Base-by-base conservation (phyloP, 2,113 vertebrate genomes). In the Carassius carassius region DNA sequence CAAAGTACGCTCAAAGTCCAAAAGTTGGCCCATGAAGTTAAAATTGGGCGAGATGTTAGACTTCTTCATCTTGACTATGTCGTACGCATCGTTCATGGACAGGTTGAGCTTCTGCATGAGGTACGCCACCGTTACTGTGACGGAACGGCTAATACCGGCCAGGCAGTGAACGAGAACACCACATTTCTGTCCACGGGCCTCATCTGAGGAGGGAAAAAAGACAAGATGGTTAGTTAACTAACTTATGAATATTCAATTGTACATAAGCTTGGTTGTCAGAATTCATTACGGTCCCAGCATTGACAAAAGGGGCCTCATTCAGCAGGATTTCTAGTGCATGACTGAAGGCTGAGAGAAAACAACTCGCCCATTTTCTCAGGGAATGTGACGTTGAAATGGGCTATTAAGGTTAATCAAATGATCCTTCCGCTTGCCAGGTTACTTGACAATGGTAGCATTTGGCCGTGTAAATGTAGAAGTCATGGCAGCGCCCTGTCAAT, bases 21-120 rank as follows among this genome's bases (percentile, higher is more conserved):
- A 93, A 78, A 99, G 94, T 92, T 99, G 98, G 73, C 98, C 98
- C 98, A 99, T 99, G 95, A 99, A 99, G 93, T 99, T 99, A 91
- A 99, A 99, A 92, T 99, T 99, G 85, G 98, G 98, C 0, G 98
- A 99, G 91, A 99, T 99, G 94, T 99, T 99, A 51, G 98, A 98
- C 80, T 99, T 99, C 90, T 99, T 99, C 96, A 96, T 97, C 92
- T 99, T 99, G 89, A 99, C 98, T 0, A 99, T 99, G 91, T 99
- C 98, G 0, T 99, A 99, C 84, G 98, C 98, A 49, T 98, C 97
- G 3, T 99, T 99, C 98, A 99, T 98, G 81, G 98, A 99, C 89
- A 99, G 93, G 91, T 98, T 97, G 90, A 99, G 96, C 94, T 99
- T 99, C 93, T 99, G 98, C 98, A 99, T 99, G 86, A 99, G 96